Base-by-base conservation (phyloP, 1,140 invertebrate species). In the Euwallacea fornicatus region DNA sequence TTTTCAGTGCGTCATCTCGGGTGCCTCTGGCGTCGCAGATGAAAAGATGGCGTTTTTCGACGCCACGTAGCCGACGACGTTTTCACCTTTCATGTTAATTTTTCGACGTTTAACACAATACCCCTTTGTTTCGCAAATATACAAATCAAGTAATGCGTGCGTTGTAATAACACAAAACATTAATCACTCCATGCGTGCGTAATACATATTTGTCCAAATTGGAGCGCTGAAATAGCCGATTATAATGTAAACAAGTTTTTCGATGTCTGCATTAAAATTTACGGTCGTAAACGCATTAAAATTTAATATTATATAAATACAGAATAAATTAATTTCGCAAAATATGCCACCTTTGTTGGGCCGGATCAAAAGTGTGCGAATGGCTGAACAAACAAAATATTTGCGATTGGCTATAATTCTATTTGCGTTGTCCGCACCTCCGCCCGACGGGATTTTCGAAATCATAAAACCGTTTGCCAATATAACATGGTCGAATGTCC, bases 1-100 rank as follows among this genome's bases (percentile, higher is more conserved):
- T 82, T 82, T 82, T 79, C 81, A 81, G 76, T 75, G 73, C 77
- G 79, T 82, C 81, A 80, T 79, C 78, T 72, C 47, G 70, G 63
- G 11, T 59, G 70, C 70, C 70, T 50, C 42, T 72, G 70, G 70
- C 69, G 62, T 50, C 58, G 50, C 62, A 33, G 60, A 58, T 55
- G 56, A 63, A 71, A 71, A 59, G 69, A 71, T 66, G 62, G 62
- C 60, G 60, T 65, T 71, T 71, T 64, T 70, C 68, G 54, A 63
- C 60, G 68, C 68, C 68, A 70, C 68, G 58, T 61, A 61, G 13
- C n/a, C 44, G 16, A 56, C 58, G 46, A 60, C 67, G 60, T 70
- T 59, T 61, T 61, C 54, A 56, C 54, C 54, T 56, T 50, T 50
- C 46, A 50, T 50, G 46, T 50, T 50, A 50, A 50, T 13, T 33